A percentile compares a stretch with the other conserved stretches of the same genome.
Evolutionary conservation across 2,797 vertebrate species (phyloP).

Genomic region (Streptopelia turtur): DNA sequence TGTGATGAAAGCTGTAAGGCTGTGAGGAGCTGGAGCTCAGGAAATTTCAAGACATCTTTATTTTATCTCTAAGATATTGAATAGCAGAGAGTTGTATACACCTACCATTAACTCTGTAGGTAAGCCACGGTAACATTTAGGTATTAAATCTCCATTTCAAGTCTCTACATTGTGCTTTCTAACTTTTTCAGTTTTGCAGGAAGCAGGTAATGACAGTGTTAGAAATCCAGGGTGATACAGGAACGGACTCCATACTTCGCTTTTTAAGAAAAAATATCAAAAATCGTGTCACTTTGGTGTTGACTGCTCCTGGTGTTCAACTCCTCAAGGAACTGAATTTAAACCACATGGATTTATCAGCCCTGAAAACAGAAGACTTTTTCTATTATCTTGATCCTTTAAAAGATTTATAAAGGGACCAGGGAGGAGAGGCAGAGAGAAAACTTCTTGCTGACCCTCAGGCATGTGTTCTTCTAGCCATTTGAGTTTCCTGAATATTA

Average conservation of each 20-base stretch:
- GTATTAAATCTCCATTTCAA: background rate
- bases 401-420: background rate
- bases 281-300: background rate
- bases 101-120: constrained; percentile 25
- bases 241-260: background rate
- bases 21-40: background rate
- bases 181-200: background rate
- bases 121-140: background rate
- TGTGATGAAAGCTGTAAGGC: background rate
- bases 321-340: background rate
- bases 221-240: background rate
- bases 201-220: background rate
- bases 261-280: too few relatives aligned
- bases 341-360: background rate
- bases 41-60: background rate
- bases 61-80: background rate
- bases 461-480: background rate
- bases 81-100: background rate
- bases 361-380: background rate
- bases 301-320: background rate
- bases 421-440: background rate
- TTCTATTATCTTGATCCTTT: background rate
- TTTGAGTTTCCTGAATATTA: background rate
- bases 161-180: background rate
- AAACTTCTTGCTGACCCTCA: background rate